Evolutionary conservation across 1,140 invertebrate genomes (phyloP).

Genomic region (Atta cephalotes): DNA sequence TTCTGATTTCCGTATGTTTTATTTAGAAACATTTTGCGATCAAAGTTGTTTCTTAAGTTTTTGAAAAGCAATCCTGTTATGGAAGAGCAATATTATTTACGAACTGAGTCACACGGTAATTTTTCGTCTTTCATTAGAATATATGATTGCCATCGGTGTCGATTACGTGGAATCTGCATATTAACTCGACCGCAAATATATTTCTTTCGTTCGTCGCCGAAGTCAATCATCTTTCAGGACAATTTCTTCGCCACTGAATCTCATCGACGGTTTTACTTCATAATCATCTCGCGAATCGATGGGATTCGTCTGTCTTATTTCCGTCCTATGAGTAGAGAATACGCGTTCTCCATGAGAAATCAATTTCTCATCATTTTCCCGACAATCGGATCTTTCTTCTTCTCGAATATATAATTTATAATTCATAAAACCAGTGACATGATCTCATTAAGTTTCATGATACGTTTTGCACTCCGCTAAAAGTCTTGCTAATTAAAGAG

Average conservation of each 20-base stretch:
- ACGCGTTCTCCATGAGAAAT: conserved; percentile 48
- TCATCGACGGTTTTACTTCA: conserved; percentile 48
- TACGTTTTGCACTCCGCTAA: neutral
- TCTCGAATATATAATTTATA: conserved; percentile 2
- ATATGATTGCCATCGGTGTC: neutral
- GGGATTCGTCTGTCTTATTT: conserved; percentile 50
- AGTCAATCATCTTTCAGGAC: conserved; percentile 34
- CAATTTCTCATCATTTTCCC: conserved; percentile 34
- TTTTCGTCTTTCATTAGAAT: neutral
- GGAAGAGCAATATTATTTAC: neutral
- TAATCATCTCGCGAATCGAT: conserved; percentile 52
- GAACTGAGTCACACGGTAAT: neutral
- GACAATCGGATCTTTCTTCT: neutral
- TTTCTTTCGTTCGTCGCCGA: neutral
- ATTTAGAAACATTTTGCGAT: neutral
- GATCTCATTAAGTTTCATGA: neutral
- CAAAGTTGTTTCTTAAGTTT: neutral
- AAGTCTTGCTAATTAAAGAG: conserved; percentile 1
- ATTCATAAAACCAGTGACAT: conserved; percentile 47
- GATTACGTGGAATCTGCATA: conserved; percentile 10
- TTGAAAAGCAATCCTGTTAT: conserved; percentile 11
- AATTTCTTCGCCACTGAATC: conserved; percentile 32
- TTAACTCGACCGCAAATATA: conserved; percentile 46
- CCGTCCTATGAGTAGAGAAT: neutral
- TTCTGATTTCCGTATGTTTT: neutral